Conservation (phyloP, 2,113 vertebrate genomes). For the Mesembrinibis cayennensis region DNA sequence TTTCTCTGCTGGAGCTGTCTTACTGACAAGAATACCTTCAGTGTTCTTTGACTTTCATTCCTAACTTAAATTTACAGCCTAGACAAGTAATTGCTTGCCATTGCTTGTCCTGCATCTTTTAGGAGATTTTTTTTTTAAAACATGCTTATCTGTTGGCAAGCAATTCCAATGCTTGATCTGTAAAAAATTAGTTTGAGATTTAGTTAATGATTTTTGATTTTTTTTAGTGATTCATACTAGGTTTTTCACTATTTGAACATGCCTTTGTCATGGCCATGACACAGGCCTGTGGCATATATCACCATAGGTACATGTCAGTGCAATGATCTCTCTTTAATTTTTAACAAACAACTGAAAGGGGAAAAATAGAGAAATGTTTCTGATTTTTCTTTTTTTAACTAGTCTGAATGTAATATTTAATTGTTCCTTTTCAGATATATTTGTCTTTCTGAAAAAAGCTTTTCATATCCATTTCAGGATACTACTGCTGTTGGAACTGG, state of each 20-base stretch:
- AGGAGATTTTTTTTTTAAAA: neutral
- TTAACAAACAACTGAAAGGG: neutral
- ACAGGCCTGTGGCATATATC: neutral
- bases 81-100: neutral
- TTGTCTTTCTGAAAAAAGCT: neutral
- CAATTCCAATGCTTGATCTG: neutral
- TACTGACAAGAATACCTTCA: neutral
- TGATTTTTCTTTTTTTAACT: neutral
- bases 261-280: neutral
- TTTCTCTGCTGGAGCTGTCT: neutral
- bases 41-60: neutral
- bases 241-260: neutral
- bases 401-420: neutral
- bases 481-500: neutral
- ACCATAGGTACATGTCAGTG: neutral
- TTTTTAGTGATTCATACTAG: neutral
- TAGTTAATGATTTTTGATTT: neutral
- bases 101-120: neutral
- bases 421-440: neutral
- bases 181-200: neutral
- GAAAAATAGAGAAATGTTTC: neutral
- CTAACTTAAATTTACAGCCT: neutral
- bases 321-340: neutral
- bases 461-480: neutral
- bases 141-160: neutral